Conservation (phyloP, 2,888 invertebrate genomes). For the Tipula vernalis region DNA sequence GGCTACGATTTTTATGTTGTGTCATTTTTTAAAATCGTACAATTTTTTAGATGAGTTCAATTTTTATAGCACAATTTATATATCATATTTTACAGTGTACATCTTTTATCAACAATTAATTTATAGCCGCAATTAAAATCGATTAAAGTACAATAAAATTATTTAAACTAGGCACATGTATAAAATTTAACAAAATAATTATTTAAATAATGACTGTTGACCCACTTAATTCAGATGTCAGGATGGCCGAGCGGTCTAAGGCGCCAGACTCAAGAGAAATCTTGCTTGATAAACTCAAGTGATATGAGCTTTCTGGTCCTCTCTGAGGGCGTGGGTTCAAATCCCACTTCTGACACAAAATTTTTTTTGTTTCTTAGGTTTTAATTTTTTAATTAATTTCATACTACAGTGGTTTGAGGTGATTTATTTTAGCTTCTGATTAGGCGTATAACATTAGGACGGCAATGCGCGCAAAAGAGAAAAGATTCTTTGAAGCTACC, state of each 20-base stretch:
- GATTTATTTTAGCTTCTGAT: too few species aligned
- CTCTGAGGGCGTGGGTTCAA: not conserved
- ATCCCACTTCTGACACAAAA: not conserved
- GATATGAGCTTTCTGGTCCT: not conserved
- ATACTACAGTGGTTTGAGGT: too few species aligned
- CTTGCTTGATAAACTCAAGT: constrained; percentile 11
- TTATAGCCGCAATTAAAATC: not conserved
- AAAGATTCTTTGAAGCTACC: too few species aligned
- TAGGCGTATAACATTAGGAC: too few species aligned
- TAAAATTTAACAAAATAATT: not conserved
- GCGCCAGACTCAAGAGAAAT: constrained; percentile 11
- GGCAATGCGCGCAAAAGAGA: too few species aligned
- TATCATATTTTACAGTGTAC: not conserved
- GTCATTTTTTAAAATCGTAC: not conserved
- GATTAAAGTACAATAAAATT: not conserved
- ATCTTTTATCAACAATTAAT: not conserved
- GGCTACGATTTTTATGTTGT: not conserved
- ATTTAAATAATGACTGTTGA: not conserved
- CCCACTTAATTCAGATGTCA: not conserved
- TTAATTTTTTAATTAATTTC: too few species aligned
- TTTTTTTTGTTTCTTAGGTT: not conserved
- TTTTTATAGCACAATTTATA: not conserved
- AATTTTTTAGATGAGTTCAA: not conserved
- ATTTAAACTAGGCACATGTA: not conserved
- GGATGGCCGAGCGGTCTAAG: constrained; percentile 12